Evolutionary conservation across 2,797 vertebrate species (phyloP).

Genomic region (Tinamus major): DNA sequence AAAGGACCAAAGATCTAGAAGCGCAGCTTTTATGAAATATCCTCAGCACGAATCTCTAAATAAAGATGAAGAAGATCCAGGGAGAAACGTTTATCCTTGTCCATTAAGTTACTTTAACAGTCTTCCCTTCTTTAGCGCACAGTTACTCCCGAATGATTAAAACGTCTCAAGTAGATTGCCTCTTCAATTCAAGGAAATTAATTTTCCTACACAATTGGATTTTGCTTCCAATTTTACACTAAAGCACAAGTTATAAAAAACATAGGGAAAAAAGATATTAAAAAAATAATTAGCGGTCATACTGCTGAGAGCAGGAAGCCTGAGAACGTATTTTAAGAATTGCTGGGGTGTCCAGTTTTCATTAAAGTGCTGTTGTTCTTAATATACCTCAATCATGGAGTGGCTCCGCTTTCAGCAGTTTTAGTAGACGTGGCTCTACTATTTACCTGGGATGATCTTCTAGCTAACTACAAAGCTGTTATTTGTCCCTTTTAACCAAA

Average conservation of each 20-base stretch:
- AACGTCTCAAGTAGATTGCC: conserved; percentile 67
- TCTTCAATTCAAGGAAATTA: conserved; percentile 65
- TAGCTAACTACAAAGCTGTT: not conserved
- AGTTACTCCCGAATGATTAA: conserved; percentile 65
- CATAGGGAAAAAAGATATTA: conserved; percentile 25
- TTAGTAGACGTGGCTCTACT: rapidly evolving
- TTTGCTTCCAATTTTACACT: conserved; percentile 57
- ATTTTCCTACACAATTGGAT: conserved; percentile 57
- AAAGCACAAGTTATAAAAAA: conserved; percentile 47
- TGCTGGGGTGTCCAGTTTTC: not conserved
- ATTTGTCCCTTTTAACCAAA: not conserved
- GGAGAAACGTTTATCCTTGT: conserved; percentile 44
- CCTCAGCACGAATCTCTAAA: conserved; percentile 58
- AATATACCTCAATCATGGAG: not conserved
- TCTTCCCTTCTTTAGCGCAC: conserved; percentile 50
- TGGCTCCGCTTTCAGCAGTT: not conserved
- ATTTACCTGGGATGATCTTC: not conserved
- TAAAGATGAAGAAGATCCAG: conserved; percentile 62
- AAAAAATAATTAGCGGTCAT: conserved; percentile 31
- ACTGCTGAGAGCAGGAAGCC: not conserved
- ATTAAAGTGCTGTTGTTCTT: not conserved
- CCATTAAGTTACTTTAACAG: conserved; percentile 67
- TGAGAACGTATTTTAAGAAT: not conserved
- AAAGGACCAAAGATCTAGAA: conserved; percentile 55
- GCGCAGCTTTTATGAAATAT: conserved; percentile 60